Conservation (phyloP, 1,140 invertebrate genomes). For the Euglossa dilemma region DNA sequence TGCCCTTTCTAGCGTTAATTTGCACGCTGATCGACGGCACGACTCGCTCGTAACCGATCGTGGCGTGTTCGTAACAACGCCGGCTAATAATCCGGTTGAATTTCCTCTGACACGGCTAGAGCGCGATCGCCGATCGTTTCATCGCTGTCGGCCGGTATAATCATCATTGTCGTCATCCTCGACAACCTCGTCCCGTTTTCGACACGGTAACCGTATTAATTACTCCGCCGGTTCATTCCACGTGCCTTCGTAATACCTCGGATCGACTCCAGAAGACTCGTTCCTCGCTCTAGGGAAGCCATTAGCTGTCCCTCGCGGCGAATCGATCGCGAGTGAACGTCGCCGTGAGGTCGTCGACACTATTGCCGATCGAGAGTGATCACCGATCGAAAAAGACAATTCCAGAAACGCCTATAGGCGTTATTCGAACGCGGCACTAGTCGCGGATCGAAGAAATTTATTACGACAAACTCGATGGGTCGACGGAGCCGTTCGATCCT, state of each 20-base stretch:
- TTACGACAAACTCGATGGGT: background rate
- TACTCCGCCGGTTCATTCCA: background rate
- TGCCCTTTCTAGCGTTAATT: constrained; percentile 1
- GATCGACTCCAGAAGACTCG: background rate
- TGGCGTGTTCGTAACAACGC: background rate
- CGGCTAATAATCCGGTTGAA: background rate
- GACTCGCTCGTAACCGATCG: background rate
- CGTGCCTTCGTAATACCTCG: background rate
- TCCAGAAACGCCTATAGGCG: background rate
- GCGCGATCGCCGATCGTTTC: background rate
- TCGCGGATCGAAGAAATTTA: background rate
- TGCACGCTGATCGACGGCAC: background rate
- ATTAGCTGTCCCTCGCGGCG: too few species aligned
- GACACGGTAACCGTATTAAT: background rate
- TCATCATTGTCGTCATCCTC: constrained; percentile 4
- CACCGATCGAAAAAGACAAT: background rate
- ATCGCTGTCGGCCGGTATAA: background rate
- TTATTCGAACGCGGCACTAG: background rate
- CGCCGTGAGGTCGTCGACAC: background rate
- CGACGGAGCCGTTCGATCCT: background rate
- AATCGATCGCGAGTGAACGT: background rate
- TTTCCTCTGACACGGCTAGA: background rate
- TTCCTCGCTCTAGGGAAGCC: too few species aligned
- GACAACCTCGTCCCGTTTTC: background rate
- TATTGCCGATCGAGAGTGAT: background rate